Evolutionary conservation across 1,140 invertebrate species (phyloP).

Genomic region (Pogonognathellus flavescens): DNA sequence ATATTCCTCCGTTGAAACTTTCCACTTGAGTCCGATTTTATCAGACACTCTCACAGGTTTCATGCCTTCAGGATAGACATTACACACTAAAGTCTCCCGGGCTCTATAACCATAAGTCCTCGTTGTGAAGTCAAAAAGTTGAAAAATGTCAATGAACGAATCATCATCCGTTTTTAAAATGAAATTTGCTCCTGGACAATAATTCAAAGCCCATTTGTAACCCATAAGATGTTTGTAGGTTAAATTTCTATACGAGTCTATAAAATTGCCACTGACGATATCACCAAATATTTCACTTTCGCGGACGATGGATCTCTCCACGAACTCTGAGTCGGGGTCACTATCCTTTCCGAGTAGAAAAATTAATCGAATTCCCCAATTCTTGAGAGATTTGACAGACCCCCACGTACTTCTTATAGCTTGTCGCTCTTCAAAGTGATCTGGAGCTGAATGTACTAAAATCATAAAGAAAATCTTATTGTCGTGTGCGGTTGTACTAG

Average conservation of each 20-base stretch:
- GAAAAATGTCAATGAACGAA: conserved; percentile 73
- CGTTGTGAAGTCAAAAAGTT: conserved; percentile 69
- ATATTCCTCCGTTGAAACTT: conserved; percentile 69
- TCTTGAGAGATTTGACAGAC: conserved; percentile 61
- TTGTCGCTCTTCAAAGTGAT: conserved; percentile 69
- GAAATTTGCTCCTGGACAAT: conserved; percentile 70
- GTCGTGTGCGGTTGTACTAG: background rate
- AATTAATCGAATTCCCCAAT: conserved; percentile 66
- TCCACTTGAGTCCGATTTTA: conserved; percentile 69
- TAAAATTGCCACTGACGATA: conserved; percentile 71
- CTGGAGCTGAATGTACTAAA: conserved; percentile 70
- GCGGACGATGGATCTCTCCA: conserved; percentile 61
- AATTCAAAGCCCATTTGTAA: conserved; percentile 71
- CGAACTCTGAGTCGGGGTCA: conserved; percentile 38
- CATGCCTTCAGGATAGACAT: conserved; percentile 69
- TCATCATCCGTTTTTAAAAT: conserved; percentile 75
- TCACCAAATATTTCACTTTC: conserved; percentile 68
- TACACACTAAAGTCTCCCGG: conserved; percentile 69
- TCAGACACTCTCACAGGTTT: conserved; percentile 67
- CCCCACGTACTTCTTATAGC: conserved; percentile 69
- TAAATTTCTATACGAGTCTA: conserved; percentile 71
- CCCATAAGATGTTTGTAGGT: conserved; percentile 73
- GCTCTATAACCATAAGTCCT: conserved; percentile 67
- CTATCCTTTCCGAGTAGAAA: conserved; percentile 68
- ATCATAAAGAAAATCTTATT: conserved; percentile 66